A percentile compares a stretch with the other conserved stretches of the same genome.
phyloP scores from a whole-genome alignment of 2,113 vertebrate species.

The Misgurnus mizolepis region DNA sequence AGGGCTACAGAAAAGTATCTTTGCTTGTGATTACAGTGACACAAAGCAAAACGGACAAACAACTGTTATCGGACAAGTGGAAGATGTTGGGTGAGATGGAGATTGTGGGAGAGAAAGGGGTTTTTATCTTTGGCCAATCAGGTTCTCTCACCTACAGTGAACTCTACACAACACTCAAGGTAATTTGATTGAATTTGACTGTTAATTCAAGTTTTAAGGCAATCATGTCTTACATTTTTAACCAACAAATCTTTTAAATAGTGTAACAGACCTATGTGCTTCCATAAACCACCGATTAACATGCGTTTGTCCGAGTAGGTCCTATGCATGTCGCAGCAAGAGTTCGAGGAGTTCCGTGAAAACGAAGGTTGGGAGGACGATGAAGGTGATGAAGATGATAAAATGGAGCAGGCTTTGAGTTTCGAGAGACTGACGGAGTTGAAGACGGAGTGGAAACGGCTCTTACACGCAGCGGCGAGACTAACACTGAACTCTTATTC shows the following conservation, averaged over 20 bases:
- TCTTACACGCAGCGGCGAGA: slow-evolving; percentile 75
- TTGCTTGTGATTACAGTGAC: slow-evolving; percentile 61
- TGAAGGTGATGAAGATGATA: slow-evolving; percentile 72
- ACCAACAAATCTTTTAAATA: too few species aligned
- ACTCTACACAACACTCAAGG: slow-evolving; percentile 83
- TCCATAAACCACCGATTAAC: too few species aligned
- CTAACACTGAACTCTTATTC: slow-evolving; percentile 76
- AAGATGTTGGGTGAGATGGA: slow-evolving; percentile 78
- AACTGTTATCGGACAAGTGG: slow-evolving; percentile 78
- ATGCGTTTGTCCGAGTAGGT: slow-evolving; percentile 71
- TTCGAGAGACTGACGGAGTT: slow-evolving; percentile 76
- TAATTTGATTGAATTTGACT: slow-evolving; percentile 54
- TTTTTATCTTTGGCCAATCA: slow-evolving; percentile 83
- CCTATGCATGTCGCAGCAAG: slow-evolving; percentile 83
- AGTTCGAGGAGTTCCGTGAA: slow-evolving; percentile 83
- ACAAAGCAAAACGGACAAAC: slow-evolving; percentile 64
- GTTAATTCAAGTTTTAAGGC: too few species aligned
- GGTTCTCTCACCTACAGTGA: slow-evolving; percentile 87
- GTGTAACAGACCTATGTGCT: too few species aligned
- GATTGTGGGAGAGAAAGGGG: slow-evolving; percentile 81
- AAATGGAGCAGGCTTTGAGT: slow-evolving; percentile 66
- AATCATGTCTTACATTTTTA: too few species aligned
- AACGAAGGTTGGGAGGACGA: slow-evolving; percentile 80
- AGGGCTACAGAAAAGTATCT: not conserved
- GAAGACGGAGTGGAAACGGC: slow-evolving; percentile 73